Base-by-base conservation (phyloP, 2,888 invertebrate genomes). In the Uropetala carovei region DNA sequence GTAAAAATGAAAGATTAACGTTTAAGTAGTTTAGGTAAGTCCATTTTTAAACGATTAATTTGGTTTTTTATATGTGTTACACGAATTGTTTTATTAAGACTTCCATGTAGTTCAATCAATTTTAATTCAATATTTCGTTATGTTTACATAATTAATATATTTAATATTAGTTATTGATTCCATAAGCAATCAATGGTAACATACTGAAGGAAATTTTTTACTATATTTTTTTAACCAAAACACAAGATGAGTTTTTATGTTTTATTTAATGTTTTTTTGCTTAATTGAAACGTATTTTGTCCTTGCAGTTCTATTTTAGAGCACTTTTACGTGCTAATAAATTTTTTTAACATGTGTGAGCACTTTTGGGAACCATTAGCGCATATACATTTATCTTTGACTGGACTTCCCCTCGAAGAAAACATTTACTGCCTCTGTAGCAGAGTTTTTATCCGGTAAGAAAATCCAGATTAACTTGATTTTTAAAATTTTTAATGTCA, bases 381-480 rank as follows among this genome's bases (percentile, higher is more conserved):
- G 68, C 97, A 97, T 95, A 96, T 97, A 94, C 95, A 95, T 93
- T 95, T 96, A 93, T 95, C 95, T 91, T 94, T 95, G 92, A 95
- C 95, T 93, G 94, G 94, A 92, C 95, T 96, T 92, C 94, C 95
- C 93, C 94, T 95, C 93, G 95, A 96, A 89, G 96, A 89, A 89
- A 96, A 96, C 94, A 95, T 97, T 93, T 96, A 96, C 94, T 97
- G 97, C 95, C 95, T 97, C 93, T 97, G 97, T 95, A 97, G 97
- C 95, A 96, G 97, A 95, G 96, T 96, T 93, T 96, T 97, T 94
- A 96, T 97, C 94, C 96, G 96, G 97, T 97, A 95, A 95, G 95
- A 95, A 92, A 92, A 11, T 43, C 43, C 43, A 43, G 43, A 43
- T 43, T n/a, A 43, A 43, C 43, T 43, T 43, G 43, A 43, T 85